Percentiles rank a stretch among this genome's conserved stretches.
phyloP scores from a whole-genome alignment of 2,113 vertebrate genomes.

The Sceloporus undulatus region DNA sequence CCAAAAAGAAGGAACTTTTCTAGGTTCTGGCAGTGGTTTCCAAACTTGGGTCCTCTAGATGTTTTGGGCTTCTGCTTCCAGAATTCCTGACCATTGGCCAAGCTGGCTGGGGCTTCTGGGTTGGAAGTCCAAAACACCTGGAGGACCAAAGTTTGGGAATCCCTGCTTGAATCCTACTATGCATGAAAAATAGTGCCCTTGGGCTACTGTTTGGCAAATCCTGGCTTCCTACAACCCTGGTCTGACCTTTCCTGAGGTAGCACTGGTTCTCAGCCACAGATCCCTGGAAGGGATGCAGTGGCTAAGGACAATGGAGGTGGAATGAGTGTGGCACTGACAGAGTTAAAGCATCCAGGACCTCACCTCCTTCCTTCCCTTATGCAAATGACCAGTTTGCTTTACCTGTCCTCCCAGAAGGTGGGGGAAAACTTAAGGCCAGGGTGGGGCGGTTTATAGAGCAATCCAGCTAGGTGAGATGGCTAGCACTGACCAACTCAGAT shows the following conservation, averaged over 20 bases:
- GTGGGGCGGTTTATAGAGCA: conserved; percentile 28
- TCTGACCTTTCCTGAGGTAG: too few species aligned
- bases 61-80: too few species aligned
- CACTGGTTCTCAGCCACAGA: background rate
- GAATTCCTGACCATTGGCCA: too few species aligned
- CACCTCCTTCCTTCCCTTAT: conserved; percentile 44
- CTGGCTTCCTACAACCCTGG: background rate
- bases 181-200: background rate
- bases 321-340: conserved; percentile 16
- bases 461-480: conserved; percentile 20
- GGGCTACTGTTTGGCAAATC: background rate
- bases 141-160: too few species aligned
- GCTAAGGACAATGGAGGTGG: background rate
- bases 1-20: too few species aligned
- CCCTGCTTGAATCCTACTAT: background rate
- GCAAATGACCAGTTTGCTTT: conserved; percentile 50
- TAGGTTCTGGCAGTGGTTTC: too few species aligned
- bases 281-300: background rate
- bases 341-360: conserved; percentile 46
- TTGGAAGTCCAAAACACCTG: too few species aligned
- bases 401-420: conserved; percentile 63
- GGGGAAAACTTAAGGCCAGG: background rate
- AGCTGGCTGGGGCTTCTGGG: too few species aligned
- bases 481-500: background rate
- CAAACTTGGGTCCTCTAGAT: too few species aligned